Base-by-base conservation (phyloP, 2,797 vertebrate genomes). In the Enteromius fasciolatus region DNA sequence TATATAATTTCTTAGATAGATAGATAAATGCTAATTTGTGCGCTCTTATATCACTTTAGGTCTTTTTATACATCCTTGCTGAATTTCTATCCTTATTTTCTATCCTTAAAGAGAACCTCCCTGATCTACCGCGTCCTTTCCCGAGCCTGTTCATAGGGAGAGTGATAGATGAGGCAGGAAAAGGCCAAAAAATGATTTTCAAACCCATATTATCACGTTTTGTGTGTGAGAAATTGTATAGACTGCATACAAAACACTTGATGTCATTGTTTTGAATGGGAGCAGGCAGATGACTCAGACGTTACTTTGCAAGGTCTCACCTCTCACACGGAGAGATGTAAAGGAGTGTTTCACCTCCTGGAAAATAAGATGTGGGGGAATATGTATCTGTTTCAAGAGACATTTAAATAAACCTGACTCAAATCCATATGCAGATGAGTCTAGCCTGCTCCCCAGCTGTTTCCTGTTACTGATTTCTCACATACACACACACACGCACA, bases 391-490 rank as follows among this genome's bases (percentile, higher is more conserved):
- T 76, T 68, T 78, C 31, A 17, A 25, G 76, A 54, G 76, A 68
- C 61, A 31, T 76, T 76, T 41, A 46, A 76, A 70, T 39, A 28
- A 81, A 67, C 78, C 66, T 46, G 67, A 77, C 57, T 91, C 89
- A 89, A 91, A 91, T 50, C 25, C 57, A 25, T 69, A 89, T 83
- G 89, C 89, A 88, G 83, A 67, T 75, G 33, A 59, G 79, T 78
- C 85, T 81, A 86, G 90, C 88, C 91, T 88, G 90, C 86, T 89
- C 86, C 90, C 93, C 93, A 94, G 93, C 93, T 93, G 93, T 93
- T 94, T 94, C 92, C 93, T 93, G 91, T 94, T 93, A 90, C 89
- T 91, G 90, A 91, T 92, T 91, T 41, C 36, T 69, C 68, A 31
- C 82, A 83, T 63, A 31, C 61, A 23, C 15, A 41, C 39, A 41